phyloP scores from a whole-genome alignment of 2,888 invertebrate genomes.

The Leistus spinibarbis region DNA sequence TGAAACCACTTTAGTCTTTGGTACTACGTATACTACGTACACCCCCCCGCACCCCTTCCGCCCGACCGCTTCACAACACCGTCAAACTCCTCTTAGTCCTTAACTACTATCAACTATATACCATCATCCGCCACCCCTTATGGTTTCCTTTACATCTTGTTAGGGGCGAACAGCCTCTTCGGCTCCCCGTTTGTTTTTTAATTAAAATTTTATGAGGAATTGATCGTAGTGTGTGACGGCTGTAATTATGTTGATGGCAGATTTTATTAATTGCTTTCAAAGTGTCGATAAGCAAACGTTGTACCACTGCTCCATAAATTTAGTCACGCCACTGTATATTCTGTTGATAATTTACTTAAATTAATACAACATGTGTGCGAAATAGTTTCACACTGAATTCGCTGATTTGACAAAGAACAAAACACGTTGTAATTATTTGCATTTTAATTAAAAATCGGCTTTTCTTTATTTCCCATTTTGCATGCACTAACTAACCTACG shows the following conservation, averaged over 20 bases:
- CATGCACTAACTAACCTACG: no score
- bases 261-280: slow-evolving; percentile 31
- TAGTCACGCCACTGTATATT: background rate
- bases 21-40: background rate
- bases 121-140: background rate
- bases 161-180: background rate
- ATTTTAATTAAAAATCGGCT: background rate
- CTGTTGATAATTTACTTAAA: background rate
- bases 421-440: background rate
- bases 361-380: background rate
- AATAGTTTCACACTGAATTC: background rate
- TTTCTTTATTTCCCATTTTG: no score
- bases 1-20: slow-evolving; percentile 31
- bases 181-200: slow-evolving; percentile 24
- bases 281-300: slow-evolving; percentile 28
- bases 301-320: slow-evolving; percentile 18
- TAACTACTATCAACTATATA: background rate
- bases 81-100: background rate
- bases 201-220: slow-evolving; percentile 31
- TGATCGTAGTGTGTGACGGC: slow-evolving; percentile 6
- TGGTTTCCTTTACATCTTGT: background rate
- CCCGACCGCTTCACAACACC: no score
- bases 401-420: background rate
- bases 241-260: slow-evolving; percentile 27
- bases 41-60: background rate